Base-by-base conservation (phyloP, 1,140 invertebrate genomes). In the Ptiloglossa arizonensis region DNA sequence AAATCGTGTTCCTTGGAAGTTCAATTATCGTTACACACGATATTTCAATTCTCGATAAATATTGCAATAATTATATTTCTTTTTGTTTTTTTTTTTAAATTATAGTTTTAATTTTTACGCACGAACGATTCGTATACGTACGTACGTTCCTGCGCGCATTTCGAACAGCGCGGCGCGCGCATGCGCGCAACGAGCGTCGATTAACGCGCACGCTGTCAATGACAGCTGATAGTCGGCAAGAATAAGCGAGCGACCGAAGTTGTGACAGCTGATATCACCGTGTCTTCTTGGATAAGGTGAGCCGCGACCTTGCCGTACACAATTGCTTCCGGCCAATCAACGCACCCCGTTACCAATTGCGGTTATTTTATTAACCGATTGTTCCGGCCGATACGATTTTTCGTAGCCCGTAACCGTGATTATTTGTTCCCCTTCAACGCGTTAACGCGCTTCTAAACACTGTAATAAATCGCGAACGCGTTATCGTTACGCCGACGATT, bases 231-330 rank as follows among this genome's bases (percentile, higher is more conserved):
- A 71, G 46, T 24, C 11, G 46, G 17, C 24, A 73, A 62, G 54
- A 79, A 82, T 52, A 54, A 81, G 48, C 64, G 57, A 67, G 48
- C 66, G 64, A 69, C 67, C 54, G 52, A 79, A 72, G 46, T 72
- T 80, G 59, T 80, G 71, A 83, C 82, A 85, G 72, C 77, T 74
- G 81, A 83, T 83, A 74, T 68, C 77, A 66, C 22, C 62, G 27
- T 22, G 77, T 79, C 67, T 85, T 85, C 71, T 60, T 60, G 70
- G 64, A 79, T 83, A 82, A 83, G 75, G 54, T 75, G 77, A 85
- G 67, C 60, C 35, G 29, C 81, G 77, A 56, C 82, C 81, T 85
- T 85, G 81, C 56, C 67, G 75, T 67, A 70, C 48, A 59, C 75
- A 72, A 80, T 83, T 67, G 81, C 71, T 80, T 80, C 66, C 59